Base-by-base conservation (phyloP, 2,888 invertebrate species). In the Athetis lepigone region DNA sequence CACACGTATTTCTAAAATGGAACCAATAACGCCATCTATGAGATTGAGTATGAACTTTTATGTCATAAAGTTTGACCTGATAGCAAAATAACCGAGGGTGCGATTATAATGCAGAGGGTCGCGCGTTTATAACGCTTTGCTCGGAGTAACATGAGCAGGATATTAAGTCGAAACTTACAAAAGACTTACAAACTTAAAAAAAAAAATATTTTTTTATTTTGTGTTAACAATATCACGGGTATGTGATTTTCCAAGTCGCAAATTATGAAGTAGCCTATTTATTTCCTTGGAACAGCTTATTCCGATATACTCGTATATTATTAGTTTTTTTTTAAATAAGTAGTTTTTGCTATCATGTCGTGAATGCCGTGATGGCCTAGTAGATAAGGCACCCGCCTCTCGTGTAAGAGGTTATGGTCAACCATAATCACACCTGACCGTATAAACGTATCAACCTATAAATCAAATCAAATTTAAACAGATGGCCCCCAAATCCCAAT, bases 401-500 rank as follows among this genome's bases (percentile, higher is more conserved):
- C n/a, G n/a, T n/a, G n/a, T n/a, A n/a, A n/a, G n/a, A n/a, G n/a
- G n/a, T n/a, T 27, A 25, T 19, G 73, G 68, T 46, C 51, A 47
- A 43, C 19, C 18, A 1, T 13, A 39, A 42, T 7, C 13, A 9
- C 9, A 45, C n/a, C 9, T 42, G 27, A 63, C 23, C 45, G 6
- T n/a, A 11, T 18, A 46, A 58, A 55, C 4, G 2, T 42, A 40
- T 36, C n/a, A 56, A 47, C 36, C 29, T 21, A 78, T 78, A 65
- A 71, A 68, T 63, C 51, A 60, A 60, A 70, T 75, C 36, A 60
- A 23, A 46, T 21, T 39, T 33, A 45, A 65, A 64, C 81, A 79
- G 76, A 77, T 77, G 75, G 62, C 56, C 9, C 51, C 36, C 23
- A 67, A 69, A 68, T 75, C 70, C 65, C 69, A 65, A 79, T 73